These are phyloP conservation scores for Archocentrus centrarchus DNA, from an alignment of 2,113 vertebrate genomes.

Conservation along the genomic window DNA sequence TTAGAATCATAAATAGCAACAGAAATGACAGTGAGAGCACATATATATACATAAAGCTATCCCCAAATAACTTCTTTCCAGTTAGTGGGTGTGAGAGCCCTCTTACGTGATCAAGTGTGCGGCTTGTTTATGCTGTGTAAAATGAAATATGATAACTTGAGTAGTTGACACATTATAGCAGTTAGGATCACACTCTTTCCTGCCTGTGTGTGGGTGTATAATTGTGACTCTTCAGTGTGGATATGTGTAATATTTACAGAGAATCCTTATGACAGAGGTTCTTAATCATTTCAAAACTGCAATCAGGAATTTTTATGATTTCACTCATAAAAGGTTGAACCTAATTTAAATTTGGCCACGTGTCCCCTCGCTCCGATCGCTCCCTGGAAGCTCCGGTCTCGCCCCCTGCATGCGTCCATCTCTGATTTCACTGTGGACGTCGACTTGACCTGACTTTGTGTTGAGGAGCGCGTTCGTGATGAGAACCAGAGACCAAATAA, in stretches of 20 bases:
- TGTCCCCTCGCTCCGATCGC: neutral
- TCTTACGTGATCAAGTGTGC: neutral
- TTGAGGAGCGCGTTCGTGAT: no score
- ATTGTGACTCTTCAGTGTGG: conserved; percentile 3
- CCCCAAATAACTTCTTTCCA: conserved; percentile 15
- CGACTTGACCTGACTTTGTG: no score
- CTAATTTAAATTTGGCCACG: neutral
- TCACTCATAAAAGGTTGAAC: neutral
- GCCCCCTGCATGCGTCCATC: neutral
- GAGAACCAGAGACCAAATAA: no score
- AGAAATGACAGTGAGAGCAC: conserved; percentile 1
- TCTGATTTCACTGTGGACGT: neutral
- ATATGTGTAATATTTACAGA: conserved; percentile 6
- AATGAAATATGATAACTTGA: conserved; percentile 8
- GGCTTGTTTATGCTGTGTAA: conserved; percentile 10
- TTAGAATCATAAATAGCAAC: conserved; percentile 48
- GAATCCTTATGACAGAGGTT: neutral
- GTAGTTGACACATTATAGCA: conserved; percentile 5
- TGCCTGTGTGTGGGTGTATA: conserved; percentile 11
- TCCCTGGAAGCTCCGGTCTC: neutral
- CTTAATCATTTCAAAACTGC: neutral
- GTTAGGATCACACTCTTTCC: conserved; percentile 13
- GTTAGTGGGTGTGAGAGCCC: conserved; percentile 17
- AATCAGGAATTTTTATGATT: neutral
- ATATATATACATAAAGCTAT: conserved; percentile 28